Evolutionary conservation across 2,888 invertebrate genomes (phyloP).

Genomic region (Busseola fusca): DNA sequence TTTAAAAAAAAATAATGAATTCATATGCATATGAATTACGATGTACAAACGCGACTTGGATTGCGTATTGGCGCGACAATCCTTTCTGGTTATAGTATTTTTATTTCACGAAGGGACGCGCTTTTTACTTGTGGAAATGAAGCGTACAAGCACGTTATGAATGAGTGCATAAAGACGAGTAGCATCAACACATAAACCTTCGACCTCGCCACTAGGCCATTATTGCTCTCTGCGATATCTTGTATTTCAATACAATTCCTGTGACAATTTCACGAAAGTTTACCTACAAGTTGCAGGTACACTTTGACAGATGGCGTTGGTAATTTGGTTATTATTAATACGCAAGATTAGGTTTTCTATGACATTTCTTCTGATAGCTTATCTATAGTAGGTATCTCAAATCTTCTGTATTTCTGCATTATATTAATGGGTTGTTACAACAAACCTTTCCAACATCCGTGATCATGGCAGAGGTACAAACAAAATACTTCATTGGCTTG

Average conservation of each 20-base stretch:
- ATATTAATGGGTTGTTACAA: background rate
- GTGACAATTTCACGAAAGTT: background rate
- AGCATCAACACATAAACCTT: background rate
- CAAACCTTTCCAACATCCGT: constrained; percentile 70
- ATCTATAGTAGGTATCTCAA: background rate
- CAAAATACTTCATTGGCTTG: constrained; percentile 67
- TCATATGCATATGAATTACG: no score
- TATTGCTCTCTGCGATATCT: no score
- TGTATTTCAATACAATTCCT: background rate
- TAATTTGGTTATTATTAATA: background rate
- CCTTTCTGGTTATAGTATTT: background rate
- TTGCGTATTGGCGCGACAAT: background rate
- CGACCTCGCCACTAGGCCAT: background rate
- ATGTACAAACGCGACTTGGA: no score
- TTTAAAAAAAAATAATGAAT: no score
- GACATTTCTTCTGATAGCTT: background rate
- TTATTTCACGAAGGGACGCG: background rate
- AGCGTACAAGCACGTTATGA: background rate
- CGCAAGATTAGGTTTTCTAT: background rate
- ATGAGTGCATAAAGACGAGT: no score
- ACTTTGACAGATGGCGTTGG: no score
- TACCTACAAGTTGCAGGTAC: no score
- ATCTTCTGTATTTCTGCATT: background rate
- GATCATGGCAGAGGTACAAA: constrained; percentile 69
- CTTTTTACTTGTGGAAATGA: background rate